Conservation (phyloP, 2,888 invertebrate genomes). For the Cephus rjabovi region DNA sequence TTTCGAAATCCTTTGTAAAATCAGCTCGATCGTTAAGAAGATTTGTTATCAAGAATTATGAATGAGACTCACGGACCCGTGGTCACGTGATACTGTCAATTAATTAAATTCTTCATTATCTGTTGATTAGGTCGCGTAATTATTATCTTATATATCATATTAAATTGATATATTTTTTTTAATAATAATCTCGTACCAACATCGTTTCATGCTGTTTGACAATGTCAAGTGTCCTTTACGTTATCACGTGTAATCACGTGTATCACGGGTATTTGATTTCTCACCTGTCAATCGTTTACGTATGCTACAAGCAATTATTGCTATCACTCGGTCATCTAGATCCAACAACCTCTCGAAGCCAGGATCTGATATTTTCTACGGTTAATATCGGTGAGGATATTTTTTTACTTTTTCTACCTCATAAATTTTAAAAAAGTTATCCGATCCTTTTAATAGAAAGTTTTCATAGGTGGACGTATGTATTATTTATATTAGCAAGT, state of each 20-base stretch:
- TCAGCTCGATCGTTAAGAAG: neutral
- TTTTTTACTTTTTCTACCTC: neutral
- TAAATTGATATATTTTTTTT: no score
- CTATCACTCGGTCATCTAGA: neutral
- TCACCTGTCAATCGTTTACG: neutral
- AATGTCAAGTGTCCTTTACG: no score
- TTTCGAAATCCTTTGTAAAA: neutral
- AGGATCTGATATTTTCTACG: neutral
- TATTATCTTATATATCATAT: neutral
- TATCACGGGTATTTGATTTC: neutral
- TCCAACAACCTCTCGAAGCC: neutral
- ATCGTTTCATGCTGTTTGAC: no score
- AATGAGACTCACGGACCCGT: neutral
- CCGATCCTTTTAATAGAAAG: neutral
- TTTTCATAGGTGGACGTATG: neutral
- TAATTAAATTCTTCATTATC: neutral
- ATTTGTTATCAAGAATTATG: neutral
- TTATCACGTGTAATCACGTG: no score
- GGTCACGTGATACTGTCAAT: neutral
- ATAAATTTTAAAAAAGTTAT: neutral
- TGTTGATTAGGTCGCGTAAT: neutral
- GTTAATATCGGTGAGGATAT: neutral
- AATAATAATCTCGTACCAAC: no score
- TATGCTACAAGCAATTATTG: neutral
- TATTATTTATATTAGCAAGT: neutral